Percentiles rank a stretch among this genome's conserved stretches.
Evolutionary conservation across 2,113 vertebrate species (phyloP).

Genomic region (Nyctibius bracteatus): DNA sequence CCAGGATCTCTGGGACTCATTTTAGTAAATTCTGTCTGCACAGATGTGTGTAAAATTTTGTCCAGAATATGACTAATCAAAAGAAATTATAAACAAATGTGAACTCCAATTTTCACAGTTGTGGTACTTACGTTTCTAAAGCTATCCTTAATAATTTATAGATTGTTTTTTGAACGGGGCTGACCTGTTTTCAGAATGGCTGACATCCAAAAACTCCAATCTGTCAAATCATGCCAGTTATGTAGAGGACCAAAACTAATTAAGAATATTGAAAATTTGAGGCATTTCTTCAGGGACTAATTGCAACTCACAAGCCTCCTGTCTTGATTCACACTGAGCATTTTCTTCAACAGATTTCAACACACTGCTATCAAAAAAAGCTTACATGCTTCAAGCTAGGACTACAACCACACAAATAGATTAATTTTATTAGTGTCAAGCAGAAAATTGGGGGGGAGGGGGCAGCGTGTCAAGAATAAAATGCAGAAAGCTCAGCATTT

Average conservation of each 20-base stretch:
- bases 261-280: slow-evolving; percentile 23
- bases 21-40: neutral
- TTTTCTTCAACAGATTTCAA: neutral
- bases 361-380: neutral
- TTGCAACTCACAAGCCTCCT: neutral
- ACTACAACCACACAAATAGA: neutral
- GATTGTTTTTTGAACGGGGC: neutral
- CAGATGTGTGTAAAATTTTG: neutral
- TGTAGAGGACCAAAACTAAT: neutral
- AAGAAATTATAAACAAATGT: neutral
- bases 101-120: neutral
- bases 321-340: neutral
- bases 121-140: neutral
- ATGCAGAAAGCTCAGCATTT: neutral
- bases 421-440: neutral
- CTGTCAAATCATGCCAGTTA: slow-evolving; percentile 16
- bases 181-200: slow-evolving; percentile 36
- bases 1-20: neutral
- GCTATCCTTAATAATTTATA: neutral
- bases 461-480: neutral
- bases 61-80: neutral
- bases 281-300: neutral
- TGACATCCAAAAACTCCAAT: slow-evolving; percentile 11
- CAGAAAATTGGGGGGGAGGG: neutral
- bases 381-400: neutral